Base-by-base conservation (phyloP, 2,797 vertebrate genomes). In the Gila robusta region DNA sequence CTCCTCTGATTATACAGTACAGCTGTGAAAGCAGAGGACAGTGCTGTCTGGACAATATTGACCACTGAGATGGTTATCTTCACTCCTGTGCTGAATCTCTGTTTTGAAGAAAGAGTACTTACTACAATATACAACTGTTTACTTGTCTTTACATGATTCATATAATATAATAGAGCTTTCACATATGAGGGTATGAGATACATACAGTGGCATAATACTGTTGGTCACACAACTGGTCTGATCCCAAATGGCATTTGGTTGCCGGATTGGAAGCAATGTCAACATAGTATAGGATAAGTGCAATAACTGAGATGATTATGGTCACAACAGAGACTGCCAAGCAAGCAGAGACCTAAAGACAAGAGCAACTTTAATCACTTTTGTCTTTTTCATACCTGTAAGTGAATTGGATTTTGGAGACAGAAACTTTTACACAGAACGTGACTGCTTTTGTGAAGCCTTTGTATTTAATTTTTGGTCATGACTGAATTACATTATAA, bases 221-320 rank as follows among this genome's bases (percentile, higher is more conserved):
- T 0, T 59, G 16, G 0, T 2, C 0, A 49, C 94, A 94, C 10
- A 0, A 0, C 1, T 26, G 0, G 0, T 0, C 0, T 0, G 0
- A 0, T 7, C 17, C 14, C 2, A 0, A 1, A 4, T 9, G 0
- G 64, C 95, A 96, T 35, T 37, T 0, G 1, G 0, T 11, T 16
- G 32, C 81, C 0, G 74, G 87, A 82, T 93, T 78, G 8, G 66
- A 88, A 32, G 69, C 10, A 2, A 95, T 85, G 83, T 96, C 95
- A 72, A 94, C 84, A 5, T 88, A 90, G 89, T 95, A 95, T 74
- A 95, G 87, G 89, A 92, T 90, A 49, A 93, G 72, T 35, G 95
- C 94, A 52, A 92, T 70, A 37, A 92, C 5, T 4, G 95, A 93
- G 66, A 94, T 69, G 78, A 92, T 56, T 2, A 84, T 47, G 28